Base-by-base conservation (phyloP, 2,113 vertebrate genomes). In the Chinchilla lanigera region DNA sequence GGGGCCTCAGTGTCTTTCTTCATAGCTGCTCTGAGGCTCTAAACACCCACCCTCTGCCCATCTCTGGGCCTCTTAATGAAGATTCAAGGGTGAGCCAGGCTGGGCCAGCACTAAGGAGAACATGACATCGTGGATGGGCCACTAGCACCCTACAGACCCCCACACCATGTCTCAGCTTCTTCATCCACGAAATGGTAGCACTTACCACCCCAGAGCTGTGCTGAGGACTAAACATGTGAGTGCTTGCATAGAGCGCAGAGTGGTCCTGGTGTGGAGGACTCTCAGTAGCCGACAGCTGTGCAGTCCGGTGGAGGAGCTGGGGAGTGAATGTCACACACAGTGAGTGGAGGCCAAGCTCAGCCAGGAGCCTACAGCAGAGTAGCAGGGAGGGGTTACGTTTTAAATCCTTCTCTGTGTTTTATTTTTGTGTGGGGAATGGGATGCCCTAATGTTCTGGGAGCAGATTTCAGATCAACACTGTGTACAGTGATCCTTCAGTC, bases 231-330 rank as follows among this genome's bases (percentile, higher is more conserved):
- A 28, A 5, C 22, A 41, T 52, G 61, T 19, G 12, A 56, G 12
- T 2, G 8, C 38, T 11, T 0, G 9, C 14, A 4, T 28, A 28
- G 33, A 47, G 78, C 3, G 3, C 14, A 11, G 10, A n/a, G 19
- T 17, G 9, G 61, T 33, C 24, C 33, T 50, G 41, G 61, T 3
- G 14, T 9, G 1, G 2, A 33, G 71, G 61, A 33, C 69, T 9
- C 8, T 7, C 47, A 3, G 2, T 16, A 41, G 4, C 38, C 0
- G 2, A 33, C 12, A 35, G 33, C 8, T 54, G 20, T 22, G 16
- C 1, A 1, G 41, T 4, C 10, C 73, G 86, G 33, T n/a, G 61
- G 17, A 87, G 73, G 33, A 77, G 24, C 71, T 35, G 63, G 83
- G 24, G 50, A n/a, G 14, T 0, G 0, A 35, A 41, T 4, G 52